Percentiles rank a stretch among this genome's conserved stretches.
These are phyloP conservation scores for Pogonognathellus flavescens DNA, from an alignment of 1,140 invertebrate species.

Conservation along the genomic window DNA sequence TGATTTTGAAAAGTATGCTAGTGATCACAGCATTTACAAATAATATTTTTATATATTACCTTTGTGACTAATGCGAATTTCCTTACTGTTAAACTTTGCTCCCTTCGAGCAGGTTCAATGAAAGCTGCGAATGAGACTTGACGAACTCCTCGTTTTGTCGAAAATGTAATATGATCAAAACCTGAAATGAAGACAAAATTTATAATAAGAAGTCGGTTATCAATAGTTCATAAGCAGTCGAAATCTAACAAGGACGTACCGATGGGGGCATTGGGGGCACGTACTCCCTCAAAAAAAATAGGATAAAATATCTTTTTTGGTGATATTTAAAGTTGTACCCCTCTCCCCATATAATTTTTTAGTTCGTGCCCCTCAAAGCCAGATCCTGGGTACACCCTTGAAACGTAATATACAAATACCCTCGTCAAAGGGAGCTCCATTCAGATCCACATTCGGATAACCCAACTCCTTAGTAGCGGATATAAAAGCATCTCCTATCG, in stretches of 20 bases:
- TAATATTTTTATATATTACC: not conserved
- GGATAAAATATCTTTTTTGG: no score
- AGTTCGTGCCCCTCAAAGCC: no score
- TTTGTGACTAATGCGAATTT: constrained; percentile 17
- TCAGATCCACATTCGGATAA: constrained; percentile 11
- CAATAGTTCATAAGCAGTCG: no score
- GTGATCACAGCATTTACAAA: not conserved
- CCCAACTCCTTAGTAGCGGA: not conserved
- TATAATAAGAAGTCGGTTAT: not conserved
- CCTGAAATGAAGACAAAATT: constrained; percentile 4
- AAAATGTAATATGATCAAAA: not conserved
- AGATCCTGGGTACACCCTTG: no score
- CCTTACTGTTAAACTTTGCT: not conserved
- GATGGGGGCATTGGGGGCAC: no score
- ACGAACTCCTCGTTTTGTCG: not conserved
- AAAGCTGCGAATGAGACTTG: constrained; percentile 18
- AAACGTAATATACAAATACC: not conserved
- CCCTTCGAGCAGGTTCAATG: not conserved
- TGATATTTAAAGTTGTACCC: no score
- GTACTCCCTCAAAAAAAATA: no score
- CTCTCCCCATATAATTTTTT: no score
- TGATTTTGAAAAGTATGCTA: not conserved
- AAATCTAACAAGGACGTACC: no score
- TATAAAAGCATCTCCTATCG: not conserved
- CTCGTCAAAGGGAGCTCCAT: not conserved